phyloP scores from a whole-genome alignment of 1,140 invertebrate genomes.

The Lepidurus packardi region DNA sequence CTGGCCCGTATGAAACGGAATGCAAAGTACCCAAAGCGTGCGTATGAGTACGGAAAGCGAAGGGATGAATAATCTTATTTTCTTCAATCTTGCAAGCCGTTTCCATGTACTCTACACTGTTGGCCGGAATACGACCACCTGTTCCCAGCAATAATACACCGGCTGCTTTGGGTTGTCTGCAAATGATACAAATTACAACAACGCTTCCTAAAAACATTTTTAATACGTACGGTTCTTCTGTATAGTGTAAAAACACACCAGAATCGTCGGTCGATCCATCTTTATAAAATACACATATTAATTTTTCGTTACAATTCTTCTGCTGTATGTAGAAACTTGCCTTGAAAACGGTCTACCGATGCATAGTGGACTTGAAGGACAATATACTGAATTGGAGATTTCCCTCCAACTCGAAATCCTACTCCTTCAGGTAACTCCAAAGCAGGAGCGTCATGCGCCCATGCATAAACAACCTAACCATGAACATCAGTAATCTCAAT shows the following conservation, averaged over 20 bases:
- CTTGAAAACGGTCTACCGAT: constrained; percentile 61
- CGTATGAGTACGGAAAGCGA: constrained; percentile 92
- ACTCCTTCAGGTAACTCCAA: constrained; percentile 78
- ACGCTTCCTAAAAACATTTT: constrained; percentile 6
- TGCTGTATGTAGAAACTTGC: constrained; percentile 45
- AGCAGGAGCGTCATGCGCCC: constrained; percentile 88
- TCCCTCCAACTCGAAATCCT: constrained; percentile 64
- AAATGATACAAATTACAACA: constrained; percentile 20
- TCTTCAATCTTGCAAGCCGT: constrained; percentile 73
- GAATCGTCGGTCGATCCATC: constrained; percentile 72
- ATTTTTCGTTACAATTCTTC: not conserved
- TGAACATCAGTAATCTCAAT: not conserved
- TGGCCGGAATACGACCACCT: constrained; percentile 65
- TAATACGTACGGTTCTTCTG: constrained; percentile 59
- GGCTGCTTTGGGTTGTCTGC: constrained; percentile 67
- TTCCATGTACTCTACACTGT: constrained; percentile 75
- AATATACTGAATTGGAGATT: constrained; percentile 49
- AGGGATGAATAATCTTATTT: constrained; percentile 80
- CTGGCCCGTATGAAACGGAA: not conserved
- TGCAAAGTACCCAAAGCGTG: constrained; percentile 68
- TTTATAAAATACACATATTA: constrained; percentile 44
- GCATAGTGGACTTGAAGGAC: constrained; percentile 91
- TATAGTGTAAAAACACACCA: constrained; percentile 72
- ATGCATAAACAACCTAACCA: constrained; percentile 84
- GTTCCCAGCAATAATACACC: constrained; percentile 83